phyloP scores from a whole-genome alignment of 2,797 vertebrate species.

The Oreochromis mossambicus region DNA sequence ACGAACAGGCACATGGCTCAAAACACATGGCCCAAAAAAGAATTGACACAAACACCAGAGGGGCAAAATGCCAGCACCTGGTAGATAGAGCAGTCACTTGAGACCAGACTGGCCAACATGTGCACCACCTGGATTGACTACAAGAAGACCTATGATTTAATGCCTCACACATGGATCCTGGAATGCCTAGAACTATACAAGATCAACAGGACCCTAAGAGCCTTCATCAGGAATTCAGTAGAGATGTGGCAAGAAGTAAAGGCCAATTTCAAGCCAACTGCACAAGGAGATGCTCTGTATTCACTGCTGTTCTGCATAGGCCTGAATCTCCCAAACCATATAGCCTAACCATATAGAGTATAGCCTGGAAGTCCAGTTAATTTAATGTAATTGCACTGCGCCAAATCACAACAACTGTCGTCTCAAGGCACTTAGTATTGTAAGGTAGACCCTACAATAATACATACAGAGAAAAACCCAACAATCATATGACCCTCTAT shows the following conservation, averaged over 20 bases:
- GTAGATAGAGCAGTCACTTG: not conserved
- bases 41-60: not conserved
- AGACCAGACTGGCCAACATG: not conserved
- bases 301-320: not conserved
- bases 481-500: not conserved
- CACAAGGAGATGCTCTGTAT: not conserved
- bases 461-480: not conserved
- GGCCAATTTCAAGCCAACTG: not conserved
- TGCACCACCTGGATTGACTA: not conserved
- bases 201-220: not conserved
- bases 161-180: not conserved
- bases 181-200: not conserved
- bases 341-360: not conserved
- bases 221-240: not conserved
- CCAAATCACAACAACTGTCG: not conserved
- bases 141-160: accelerated
- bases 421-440: not conserved
- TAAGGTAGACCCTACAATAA: not conserved
- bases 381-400: accelerated
- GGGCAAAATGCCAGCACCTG: not conserved
- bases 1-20: not conserved
- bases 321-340: not conserved
- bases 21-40: not conserved
- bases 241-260: not conserved
- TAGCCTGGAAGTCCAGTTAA: not conserved